Evolutionary conservation across 2,888 invertebrate species (phyloP), one percentile per base, ranked within the genome.

Genomic region (Liodrosophila aerea): DNA sequence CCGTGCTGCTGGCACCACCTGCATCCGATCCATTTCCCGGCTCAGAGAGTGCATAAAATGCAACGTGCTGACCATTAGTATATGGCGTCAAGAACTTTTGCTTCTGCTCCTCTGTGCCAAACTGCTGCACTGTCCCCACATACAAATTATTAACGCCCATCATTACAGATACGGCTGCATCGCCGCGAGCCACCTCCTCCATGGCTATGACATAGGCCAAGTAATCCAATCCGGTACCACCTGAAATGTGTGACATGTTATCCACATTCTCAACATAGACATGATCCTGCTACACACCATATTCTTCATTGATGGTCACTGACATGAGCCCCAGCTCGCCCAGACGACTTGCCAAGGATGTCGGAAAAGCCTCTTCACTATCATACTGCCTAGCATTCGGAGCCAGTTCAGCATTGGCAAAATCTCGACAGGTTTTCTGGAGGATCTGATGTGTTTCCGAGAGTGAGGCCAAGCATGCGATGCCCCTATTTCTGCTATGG

Each of bases 21-120:
- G 98, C 98, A 91, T 98, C 98, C 53, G 97, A 97, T 0, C 97
- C 98, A 90, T 97, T 97, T 0, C 94, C 94, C 22, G 97, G 97
- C 89, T 98, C 98, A 61, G 97, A 97, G 0, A 98, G 91, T n/a
- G 97, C 97, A 91, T 98, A 98, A 87, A 97, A 97, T 1, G 97
- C 98, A 51, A 98, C 91, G 86, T 91, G 91, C 5, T 91, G 90
- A 37, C 92, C 97, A 88, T 89, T 91, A 40, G 93, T 92, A 85
- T 94, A 97, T 1, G 96, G 96, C 27, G 90, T 91, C 5, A 97
- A 90, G 89, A 93, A 97, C 56, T 94, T 91, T 71, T 95, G 91
- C 85, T 96, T 96, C 87, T 97, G 98, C 73, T 93, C 92, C 22
- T 94, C 91, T 64, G 90, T 96, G 0, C 95, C 98, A 92, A 94